A percentile compares a stretch with the other conserved stretches of the same genome.
phyloP scores from a whole-genome alignment of 2,888 invertebrate species.

The Nomada fucata region DNA sequence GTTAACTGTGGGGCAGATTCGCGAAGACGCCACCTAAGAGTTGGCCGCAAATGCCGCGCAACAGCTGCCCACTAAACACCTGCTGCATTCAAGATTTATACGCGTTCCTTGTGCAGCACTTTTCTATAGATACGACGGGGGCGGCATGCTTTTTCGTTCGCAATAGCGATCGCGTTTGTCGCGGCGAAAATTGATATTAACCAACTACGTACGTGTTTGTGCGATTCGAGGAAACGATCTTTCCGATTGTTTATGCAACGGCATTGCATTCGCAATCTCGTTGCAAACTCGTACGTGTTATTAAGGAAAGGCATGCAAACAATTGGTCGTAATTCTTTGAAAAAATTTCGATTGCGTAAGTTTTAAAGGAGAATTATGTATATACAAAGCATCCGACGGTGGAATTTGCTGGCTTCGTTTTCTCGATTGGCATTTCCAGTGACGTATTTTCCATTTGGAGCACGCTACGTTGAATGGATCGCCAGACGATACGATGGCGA shows the following conservation, averaged over 20 bases:
- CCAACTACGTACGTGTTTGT: not conserved
- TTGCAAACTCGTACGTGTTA: slow-evolving; percentile 13
- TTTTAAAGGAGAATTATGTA: not conserved
- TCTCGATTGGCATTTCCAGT: not conserved
- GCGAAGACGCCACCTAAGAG: slow-evolving; percentile 56
- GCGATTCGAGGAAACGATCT: slow-evolving; percentile 34
- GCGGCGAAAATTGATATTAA: not conserved
- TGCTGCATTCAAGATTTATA: slow-evolving; percentile 52
- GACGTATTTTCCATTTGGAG: not conserved
- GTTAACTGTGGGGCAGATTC: slow-evolving; percentile 57
- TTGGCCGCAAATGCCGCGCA: slow-evolving; percentile 45
- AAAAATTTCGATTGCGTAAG: slow-evolving; percentile 42
- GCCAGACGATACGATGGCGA: not conserved
- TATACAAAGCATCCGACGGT: not conserved
- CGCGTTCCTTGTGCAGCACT: not conserved
- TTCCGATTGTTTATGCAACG: slow-evolving; percentile 32
- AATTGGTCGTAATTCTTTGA: slow-evolving; percentile 29
- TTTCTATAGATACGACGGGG: not conserved
- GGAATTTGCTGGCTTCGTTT: not conserved
- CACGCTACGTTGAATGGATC: not conserved
- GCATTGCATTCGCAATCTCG: slow-evolving; percentile 12
- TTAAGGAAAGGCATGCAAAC: slow-evolving; percentile 44
- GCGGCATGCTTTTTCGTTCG: not conserved
- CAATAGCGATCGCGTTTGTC: not conserved
- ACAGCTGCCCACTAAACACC: slow-evolving; percentile 51